phyloP scores from a whole-genome alignment of 2,888 invertebrate species.

The Drosophila mayaguana region DNA sequence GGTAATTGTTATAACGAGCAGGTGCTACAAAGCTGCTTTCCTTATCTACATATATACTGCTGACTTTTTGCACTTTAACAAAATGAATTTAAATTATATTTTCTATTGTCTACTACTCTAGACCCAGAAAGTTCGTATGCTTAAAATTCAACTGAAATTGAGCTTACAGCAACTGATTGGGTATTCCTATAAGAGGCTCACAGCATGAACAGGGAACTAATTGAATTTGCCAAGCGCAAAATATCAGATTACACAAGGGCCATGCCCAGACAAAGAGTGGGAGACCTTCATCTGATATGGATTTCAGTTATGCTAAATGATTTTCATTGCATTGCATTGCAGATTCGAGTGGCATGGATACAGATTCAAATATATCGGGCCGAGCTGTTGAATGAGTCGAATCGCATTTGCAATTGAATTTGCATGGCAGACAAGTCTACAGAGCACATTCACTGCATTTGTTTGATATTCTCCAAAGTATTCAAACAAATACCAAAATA shows the following conservation, averaged over 20 bases:
- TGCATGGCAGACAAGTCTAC: conserved; percentile 10
- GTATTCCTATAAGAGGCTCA: not conserved
- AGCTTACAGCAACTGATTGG: not conserved
- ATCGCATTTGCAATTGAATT: conserved; percentile 26
- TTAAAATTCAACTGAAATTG: not conserved
- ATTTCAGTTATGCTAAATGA: conserved; percentile 13
- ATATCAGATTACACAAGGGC: not conserved
- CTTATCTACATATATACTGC: no score
- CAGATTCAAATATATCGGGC: not conserved
- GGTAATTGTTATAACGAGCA: no score
- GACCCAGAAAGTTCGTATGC: not conserved
- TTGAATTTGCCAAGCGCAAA: conserved; percentile 2
- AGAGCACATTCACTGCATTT: conserved; percentile 17
- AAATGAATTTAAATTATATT: no score
- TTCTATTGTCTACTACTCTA: no score
- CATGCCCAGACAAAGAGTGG: not conserved
- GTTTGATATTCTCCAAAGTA: conserved; percentile 16
- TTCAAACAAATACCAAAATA: not conserved
- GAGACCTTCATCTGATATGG: not conserved
- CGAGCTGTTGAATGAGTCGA: not conserved
- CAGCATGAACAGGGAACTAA: conserved; percentile 4
- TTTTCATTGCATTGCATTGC: not conserved
- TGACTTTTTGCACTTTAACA: no score
- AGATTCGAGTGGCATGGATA: no score
- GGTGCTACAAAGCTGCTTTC: no score